Base-by-base conservation (phyloP, 64 coral and sea anemone genomes). In the Actinia tenebrosa region DNA sequence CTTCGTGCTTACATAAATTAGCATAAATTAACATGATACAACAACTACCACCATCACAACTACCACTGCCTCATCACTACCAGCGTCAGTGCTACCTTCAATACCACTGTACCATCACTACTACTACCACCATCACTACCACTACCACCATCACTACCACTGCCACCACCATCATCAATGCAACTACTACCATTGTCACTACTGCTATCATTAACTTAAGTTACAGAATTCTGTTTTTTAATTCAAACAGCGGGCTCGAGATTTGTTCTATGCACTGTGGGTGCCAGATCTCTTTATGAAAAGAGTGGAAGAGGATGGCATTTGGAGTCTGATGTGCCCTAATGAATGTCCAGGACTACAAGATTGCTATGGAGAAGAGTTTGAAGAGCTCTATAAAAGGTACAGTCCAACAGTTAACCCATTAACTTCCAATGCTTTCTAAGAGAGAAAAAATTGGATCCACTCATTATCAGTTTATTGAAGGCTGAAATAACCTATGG, bases 231-330 rank as follows among this genome's bases (percentile, higher is more conserved):
- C 10, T 66, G n/a, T 66, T 66, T 66, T 66, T 22, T 10, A 23
- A 23, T 23, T 75, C 11, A n/a, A 75, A 53, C 54, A 98, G 96
- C 93, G 96, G 87, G 96, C 96, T 45, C 68, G 96, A 52, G 96
- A 98, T 54, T 30, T 98, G 60, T 98, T 98, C 64, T 95, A 86
- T 91, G 96, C 96, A 7, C 82, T 98, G 23, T 98, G 96, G 96
- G 87, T 98, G 59, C 96, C 96, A 78, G 96, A 98, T 64, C 86
- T 98, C 45, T 98, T 98, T 11, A 98, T 98, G 96, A 87, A 87
- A 37, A 89, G 96, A 19, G 90, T 92, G 30, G 92, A 98, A 83
- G 81, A 69, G 11, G 86, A 98, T 84, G 88, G 43, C 11, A 77
- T 94, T 27, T 98, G 96, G 96, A 90, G 87, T 4, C 55, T 98